phyloP scores from a whole-genome alignment of 1,140 invertebrate genomes.

The Helicoverpa armigera region DNA sequence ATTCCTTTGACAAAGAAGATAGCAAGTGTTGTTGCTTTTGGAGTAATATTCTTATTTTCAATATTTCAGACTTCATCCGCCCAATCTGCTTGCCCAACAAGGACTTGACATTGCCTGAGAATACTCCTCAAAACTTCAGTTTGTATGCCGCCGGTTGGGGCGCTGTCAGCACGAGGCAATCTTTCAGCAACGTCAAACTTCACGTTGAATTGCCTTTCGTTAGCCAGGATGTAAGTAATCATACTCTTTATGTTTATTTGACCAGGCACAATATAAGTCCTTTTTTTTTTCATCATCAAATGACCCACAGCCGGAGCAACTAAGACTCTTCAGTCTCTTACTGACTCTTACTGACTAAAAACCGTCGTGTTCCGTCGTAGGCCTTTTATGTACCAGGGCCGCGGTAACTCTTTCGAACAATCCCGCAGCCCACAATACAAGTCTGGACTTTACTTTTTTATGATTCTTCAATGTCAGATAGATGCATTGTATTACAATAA shows the following conservation, averaged over 20 bases:
- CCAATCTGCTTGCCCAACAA: constrained; percentile 69
- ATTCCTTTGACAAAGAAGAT: too few species aligned
- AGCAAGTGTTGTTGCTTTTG: too few species aligned
- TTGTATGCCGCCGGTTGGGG: constrained; percentile 91
- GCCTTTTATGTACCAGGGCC: too few species aligned
- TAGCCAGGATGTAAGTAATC: constrained; percentile 52
- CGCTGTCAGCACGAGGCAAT: constrained; percentile 76
- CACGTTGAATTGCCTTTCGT: constrained; percentile 64
- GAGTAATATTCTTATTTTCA: constrained; percentile 62
- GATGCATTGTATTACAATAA: not conserved
- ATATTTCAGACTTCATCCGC: constrained; percentile 70
- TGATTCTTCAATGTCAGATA: not conserved
- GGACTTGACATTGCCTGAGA: constrained; percentile 54
- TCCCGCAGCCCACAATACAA: not conserved
- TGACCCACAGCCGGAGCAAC: too few species aligned
- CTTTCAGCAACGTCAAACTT: constrained; percentile 73
- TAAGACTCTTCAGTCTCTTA: too few species aligned
- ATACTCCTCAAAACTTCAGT: constrained; percentile 39
- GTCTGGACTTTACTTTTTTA: not conserved
- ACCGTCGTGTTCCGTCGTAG: too few species aligned
- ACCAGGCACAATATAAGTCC: too few species aligned
- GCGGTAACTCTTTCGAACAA: too few species aligned
- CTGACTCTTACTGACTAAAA: too few species aligned
- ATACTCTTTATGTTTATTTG: not conserved
- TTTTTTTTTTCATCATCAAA: too few species aligned